Conservation (phyloP, 2,113 vertebrate genomes). For the Chionis minor region DNA sequence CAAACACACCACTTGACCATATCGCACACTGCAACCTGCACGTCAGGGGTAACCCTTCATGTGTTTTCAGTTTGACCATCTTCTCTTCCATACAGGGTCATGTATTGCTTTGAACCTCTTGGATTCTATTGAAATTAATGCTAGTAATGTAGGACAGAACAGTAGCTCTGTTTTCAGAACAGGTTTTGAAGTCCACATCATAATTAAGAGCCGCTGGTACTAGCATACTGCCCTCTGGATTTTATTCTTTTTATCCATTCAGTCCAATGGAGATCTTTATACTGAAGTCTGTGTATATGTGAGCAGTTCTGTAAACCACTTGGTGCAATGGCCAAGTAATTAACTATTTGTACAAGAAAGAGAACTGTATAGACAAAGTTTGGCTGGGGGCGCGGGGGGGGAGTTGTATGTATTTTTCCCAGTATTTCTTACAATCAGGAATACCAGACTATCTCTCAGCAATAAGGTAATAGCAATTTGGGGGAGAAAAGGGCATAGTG, state of each 20-base stretch:
- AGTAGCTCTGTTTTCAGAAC: not conserved
- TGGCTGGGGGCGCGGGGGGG: not conserved
- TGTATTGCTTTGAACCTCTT: not conserved
- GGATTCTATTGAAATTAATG: not conserved
- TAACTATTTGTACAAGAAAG: not conserved
- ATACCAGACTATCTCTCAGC: not conserved
- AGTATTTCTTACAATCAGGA: not conserved
- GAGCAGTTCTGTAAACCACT: not conserved
- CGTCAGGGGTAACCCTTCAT: not conserved
- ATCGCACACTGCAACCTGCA: not conserved
- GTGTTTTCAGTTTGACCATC: not conserved
- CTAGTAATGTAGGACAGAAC: not conserved
- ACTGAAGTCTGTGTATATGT: not conserved
- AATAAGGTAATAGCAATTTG: not conserved
- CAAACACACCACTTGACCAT: not conserved
- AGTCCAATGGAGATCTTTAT: not conserved
- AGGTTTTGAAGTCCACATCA: not conserved
- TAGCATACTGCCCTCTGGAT: not conserved
- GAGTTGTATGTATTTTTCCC: rapidly evolving
- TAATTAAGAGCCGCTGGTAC: not conserved
- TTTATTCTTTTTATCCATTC: not conserved
- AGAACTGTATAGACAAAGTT: not conserved
- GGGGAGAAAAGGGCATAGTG: not conserved
- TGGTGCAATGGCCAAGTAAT: not conserved
- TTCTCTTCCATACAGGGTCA: not conserved